A percentile compares a stretch with the other conserved stretches of the same genome.
phyloP scores from a whole-genome alignment of 2,888 invertebrate genomes.

The Campoplex nolae region DNA sequence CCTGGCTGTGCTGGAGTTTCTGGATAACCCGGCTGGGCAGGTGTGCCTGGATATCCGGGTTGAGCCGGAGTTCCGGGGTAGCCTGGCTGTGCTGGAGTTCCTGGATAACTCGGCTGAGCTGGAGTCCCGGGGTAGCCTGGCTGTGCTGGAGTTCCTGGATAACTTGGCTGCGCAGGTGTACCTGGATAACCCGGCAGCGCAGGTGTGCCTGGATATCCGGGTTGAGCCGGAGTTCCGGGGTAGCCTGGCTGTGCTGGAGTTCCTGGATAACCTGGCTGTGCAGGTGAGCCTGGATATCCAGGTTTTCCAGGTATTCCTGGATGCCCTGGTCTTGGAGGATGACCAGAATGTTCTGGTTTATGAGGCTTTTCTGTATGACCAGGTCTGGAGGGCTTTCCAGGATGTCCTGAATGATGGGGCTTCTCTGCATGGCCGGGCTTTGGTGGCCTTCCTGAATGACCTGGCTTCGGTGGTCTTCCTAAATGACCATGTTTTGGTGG shows the following conservation, averaged over 20 bases:
- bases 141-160: slow-evolving; percentile 54
- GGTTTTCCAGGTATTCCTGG: slow-evolving; percentile 76
- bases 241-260: slow-evolving; percentile 58
- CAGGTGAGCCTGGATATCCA: slow-evolving; percentile 72
- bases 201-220: slow-evolving; percentile 76
- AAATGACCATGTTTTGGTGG: slow-evolving; percentile 73
- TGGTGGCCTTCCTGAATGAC: slow-evolving; percentile 54
- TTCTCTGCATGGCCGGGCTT: slow-evolving; percentile 38
- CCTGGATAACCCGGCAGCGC: slow-evolving; percentile 55
- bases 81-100: slow-evolving; percentile 71
- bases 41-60: slow-evolving; percentile 62
- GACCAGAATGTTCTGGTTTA: slow-evolving; percentile 72
- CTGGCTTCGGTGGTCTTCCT: slow-evolving; percentile 77
- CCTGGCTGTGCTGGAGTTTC: slow-evolving; percentile 60
- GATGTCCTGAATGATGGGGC: slow-evolving; percentile 29
- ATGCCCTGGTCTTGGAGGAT: slow-evolving; percentile 51
- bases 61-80: slow-evolving; percentile 55
- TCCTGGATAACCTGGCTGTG: slow-evolving; percentile 60
- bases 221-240: slow-evolving; percentile 40
- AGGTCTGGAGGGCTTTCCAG: slow-evolving; percentile 15
- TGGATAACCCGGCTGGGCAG: slow-evolving; percentile 70
- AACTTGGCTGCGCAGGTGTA: slow-evolving; percentile 65
- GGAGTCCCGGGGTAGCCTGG: slow-evolving; percentile 24
- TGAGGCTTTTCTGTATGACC: slow-evolving; percentile 59
- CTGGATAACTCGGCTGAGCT: slow-evolving; percentile 50